These are phyloP conservation scores for Diabrotica balteata DNA, from an alignment of 2,888 invertebrate genomes.

Conservation along the genomic window DNA sequence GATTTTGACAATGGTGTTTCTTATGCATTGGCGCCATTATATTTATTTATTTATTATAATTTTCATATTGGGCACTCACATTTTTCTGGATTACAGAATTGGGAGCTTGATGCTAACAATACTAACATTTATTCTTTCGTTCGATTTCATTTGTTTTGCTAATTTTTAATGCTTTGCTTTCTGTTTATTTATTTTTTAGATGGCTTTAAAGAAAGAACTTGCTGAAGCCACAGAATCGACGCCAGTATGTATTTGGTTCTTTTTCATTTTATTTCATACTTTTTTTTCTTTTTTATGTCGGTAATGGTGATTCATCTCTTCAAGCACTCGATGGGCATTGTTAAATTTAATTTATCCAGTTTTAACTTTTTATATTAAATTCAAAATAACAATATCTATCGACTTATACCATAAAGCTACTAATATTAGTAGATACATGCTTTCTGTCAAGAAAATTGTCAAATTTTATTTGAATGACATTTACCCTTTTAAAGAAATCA, in stretches of 20 bases:
- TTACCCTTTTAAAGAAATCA: too few relatives aligned
- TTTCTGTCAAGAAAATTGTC: too few relatives aligned
- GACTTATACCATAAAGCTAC: too few relatives aligned
- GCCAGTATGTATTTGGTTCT: slow-evolving; percentile 72
- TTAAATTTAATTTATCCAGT: too few relatives aligned
- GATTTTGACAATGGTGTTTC: too few relatives aligned
- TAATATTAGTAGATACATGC: too few relatives aligned
- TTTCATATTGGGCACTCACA: not conserved
- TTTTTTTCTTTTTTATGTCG: slow-evolving; percentile 9
- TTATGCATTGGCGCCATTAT: not conserved
- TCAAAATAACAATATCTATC: too few relatives aligned
- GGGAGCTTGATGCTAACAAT: slow-evolving; percentile 2
- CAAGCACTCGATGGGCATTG: too few relatives aligned
- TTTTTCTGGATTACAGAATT: slow-evolving; percentile 1
- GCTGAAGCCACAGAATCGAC: slow-evolving; percentile 69
- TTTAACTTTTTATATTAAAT: too few relatives aligned
- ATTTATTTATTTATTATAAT: not conserved
- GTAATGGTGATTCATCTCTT: slow-evolving; percentile 1
- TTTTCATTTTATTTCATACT: slow-evolving; percentile 38
- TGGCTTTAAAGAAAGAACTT: slow-evolving; percentile 36
- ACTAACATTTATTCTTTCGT: slow-evolving; percentile 30
- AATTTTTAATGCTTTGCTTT: slow-evolving; percentile 58
- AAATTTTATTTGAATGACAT: too few relatives aligned
- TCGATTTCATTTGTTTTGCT: slow-evolving; percentile 40
- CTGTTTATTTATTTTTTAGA: slow-evolving; percentile 48